These are phyloP conservation scores for Eulemur mongoz DNA, from an alignment of 2,797 vertebrate genomes.

Conservation along the genomic window DNA sequence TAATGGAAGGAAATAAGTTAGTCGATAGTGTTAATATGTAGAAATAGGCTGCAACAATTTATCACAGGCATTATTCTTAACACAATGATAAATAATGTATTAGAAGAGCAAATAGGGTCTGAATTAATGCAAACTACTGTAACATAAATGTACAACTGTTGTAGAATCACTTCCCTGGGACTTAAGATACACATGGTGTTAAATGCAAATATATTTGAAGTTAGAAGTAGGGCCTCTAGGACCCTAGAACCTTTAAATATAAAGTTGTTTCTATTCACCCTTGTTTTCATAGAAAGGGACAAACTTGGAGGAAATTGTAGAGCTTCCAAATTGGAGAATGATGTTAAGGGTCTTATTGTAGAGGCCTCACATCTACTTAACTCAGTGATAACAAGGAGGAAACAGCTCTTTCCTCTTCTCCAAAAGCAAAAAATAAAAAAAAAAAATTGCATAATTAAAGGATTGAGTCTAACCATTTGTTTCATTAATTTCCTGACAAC, in stretches of 20 bases:
- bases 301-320: background rate
- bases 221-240: constrained; percentile 60
- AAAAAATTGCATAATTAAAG: background rate
- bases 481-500: background rate
- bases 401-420: background rate
- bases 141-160: constrained; percentile 72
- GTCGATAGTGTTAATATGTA: constrained; percentile 76
- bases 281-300: background rate
- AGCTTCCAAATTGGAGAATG: background rate
- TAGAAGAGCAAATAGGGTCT: constrained; percentile 62
- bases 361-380: background rate
- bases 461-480: background rate
- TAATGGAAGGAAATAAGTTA: constrained; percentile 67
- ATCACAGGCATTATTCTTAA: constrained; percentile 73
- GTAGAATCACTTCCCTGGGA: constrained; percentile 74
- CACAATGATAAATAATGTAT: constrained; percentile 80
- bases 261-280: background rate
- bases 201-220: constrained; percentile 79
- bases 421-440: background rate
- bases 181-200: constrained; percentile 65
- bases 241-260: constrained; percentile 33
- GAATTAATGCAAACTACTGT: constrained; percentile 74
- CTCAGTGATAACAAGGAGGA: background rate
- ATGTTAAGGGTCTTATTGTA: background rate
- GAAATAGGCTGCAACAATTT: constrained; percentile 72